These are phyloP conservation scores for Tetrao urogallus DNA, from an alignment of 2,113 vertebrate species.

Conservation along the genomic window DNA sequence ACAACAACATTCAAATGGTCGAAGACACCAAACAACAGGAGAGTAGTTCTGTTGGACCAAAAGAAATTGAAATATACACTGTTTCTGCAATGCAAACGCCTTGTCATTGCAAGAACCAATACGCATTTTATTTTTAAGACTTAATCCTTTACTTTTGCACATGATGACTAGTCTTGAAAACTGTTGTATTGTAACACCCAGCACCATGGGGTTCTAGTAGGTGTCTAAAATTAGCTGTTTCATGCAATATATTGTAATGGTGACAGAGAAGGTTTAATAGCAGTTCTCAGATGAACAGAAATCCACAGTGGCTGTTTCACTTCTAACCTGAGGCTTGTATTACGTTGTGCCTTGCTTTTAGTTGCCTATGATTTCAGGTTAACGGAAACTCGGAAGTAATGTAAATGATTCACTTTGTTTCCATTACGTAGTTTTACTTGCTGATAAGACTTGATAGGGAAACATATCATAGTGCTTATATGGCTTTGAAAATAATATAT, in stretches of 20 bases:
- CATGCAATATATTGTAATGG: conserved; percentile 5
- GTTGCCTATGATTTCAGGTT: conserved; percentile 38
- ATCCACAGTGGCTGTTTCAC: neutral
- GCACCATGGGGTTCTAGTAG: conserved; percentile 50
- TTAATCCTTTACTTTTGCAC: conserved; percentile 54
- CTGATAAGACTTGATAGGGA: neutral
- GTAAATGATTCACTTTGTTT: conserved; percentile 1
- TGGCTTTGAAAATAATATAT: neutral
- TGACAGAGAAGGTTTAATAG: neutral
- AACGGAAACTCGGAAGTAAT: neutral
- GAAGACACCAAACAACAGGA: conserved; percentile 85
- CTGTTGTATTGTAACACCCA: conserved; percentile 49
- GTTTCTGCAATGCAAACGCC: conserved; percentile 97
- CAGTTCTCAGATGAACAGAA: conserved; percentile 41
- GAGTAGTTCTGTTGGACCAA: conserved; percentile 83
- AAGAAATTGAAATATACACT: conserved; percentile 95
- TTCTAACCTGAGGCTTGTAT: conserved; percentile 57
- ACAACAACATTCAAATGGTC: conserved; percentile 82
- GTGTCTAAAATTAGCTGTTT: conserved; percentile 16
- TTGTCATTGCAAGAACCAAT: conserved; percentile 96
- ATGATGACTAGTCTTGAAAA: conserved; percentile 64
- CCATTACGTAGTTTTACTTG: neutral
- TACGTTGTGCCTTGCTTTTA: conserved; percentile 74
- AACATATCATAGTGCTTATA: neutral
- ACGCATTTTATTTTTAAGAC: conserved; percentile 88